Evolutionary conservation across 2,797 vertebrate genomes (phyloP).

Genomic region (Psittacula derbiana): DNA sequence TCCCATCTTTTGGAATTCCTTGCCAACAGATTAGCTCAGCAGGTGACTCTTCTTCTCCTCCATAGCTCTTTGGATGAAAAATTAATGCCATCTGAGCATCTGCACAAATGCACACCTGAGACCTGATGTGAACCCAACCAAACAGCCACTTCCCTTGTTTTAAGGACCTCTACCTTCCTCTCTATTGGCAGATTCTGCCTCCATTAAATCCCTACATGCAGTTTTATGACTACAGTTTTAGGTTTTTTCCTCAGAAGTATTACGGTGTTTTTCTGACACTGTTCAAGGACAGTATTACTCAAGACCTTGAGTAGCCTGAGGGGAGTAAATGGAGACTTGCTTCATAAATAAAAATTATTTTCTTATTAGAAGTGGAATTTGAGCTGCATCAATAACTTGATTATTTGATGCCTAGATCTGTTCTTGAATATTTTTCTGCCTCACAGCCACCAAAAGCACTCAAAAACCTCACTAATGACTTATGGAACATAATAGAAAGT

Average conservation of each 20-base stretch:
- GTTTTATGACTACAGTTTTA: not conserved
- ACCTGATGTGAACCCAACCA: not conserved
- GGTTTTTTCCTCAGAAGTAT: not conserved
- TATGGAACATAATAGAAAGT: constrained; percentile 45
- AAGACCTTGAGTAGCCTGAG: not conserved
- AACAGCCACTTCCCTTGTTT: not conserved
- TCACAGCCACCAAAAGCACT: constrained; percentile 20
- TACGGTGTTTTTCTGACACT: not conserved
- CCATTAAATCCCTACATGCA: not conserved
- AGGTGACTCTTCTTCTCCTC: no score
- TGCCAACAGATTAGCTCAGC: not conserved
- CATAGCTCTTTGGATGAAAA: not conserved
- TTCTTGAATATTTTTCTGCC: constrained; percentile 57
- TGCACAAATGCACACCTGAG: fast-evolving
- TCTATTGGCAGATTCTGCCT: not conserved
- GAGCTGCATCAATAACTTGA: constrained; percentile 59
- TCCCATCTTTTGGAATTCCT: not conserved
- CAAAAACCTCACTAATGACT: constrained; percentile 51
- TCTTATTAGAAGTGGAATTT: not conserved
- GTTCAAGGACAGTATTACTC: constrained; percentile 43
- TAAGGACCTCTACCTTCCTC: not conserved
- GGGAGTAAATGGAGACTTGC: not conserved
- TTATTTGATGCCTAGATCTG: constrained; percentile 35
- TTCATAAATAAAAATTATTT: constrained; percentile 64
- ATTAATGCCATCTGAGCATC: fast-evolving